A percentile compares a stretch with the other conserved stretches of the same genome.
These are phyloP conservation scores for Halcyon badia DNA, from an alignment of 2,797 vertebrate species.

Conservation along the genomic window DNA sequence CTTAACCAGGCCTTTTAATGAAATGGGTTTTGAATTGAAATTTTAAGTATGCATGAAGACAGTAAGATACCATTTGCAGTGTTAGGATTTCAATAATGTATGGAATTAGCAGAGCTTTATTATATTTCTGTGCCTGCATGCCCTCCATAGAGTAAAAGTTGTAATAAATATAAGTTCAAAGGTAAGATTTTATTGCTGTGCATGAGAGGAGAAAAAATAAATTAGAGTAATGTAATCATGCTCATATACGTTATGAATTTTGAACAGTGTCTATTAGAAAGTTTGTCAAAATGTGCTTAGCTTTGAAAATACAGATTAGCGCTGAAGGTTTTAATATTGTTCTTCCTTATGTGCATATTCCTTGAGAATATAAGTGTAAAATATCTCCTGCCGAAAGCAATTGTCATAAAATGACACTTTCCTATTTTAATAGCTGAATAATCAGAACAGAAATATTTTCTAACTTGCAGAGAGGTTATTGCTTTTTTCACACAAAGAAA, in stretches of 20 bases:
- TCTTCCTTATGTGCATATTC: conserved; percentile 76
- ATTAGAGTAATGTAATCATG: conserved; percentile 82
- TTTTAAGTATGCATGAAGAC: conserved; percentile 73
- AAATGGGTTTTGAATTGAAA: conserved; percentile 63
- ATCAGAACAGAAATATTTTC: conserved; percentile 73
- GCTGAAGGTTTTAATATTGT: conserved; percentile 82
- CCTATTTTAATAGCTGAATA: conserved; percentile 77
- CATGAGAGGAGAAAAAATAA: conserved; percentile 74
- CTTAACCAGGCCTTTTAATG: conserved; percentile 57
- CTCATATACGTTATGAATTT: conserved; percentile 81
- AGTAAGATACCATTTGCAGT: conserved; percentile 71
- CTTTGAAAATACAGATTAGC: conserved; percentile 83
- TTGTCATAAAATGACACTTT: conserved; percentile 71
- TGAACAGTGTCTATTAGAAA: conserved; percentile 81
- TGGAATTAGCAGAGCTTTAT: conserved; percentile 82
- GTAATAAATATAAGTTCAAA: conserved; percentile 82
- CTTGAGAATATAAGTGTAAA: conserved; percentile 69
- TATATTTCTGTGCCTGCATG: conserved; percentile 74
- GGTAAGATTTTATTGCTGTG: conserved; percentile 74
- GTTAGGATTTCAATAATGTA: conserved; percentile 81
- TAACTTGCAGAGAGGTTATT: conserved; percentile 67
- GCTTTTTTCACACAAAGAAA: conserved; percentile 64
- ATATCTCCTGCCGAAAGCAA: conserved; percentile 76
- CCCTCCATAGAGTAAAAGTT: conserved; percentile 75
- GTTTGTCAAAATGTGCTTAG: conserved; percentile 79